A percentile compares a stretch with the other conserved stretches of the same genome.
These are phyloP conservation scores for Mya arenaria DNA, from an alignment of 1,140 invertebrate genomes.

Conservation along the genomic window DNA sequence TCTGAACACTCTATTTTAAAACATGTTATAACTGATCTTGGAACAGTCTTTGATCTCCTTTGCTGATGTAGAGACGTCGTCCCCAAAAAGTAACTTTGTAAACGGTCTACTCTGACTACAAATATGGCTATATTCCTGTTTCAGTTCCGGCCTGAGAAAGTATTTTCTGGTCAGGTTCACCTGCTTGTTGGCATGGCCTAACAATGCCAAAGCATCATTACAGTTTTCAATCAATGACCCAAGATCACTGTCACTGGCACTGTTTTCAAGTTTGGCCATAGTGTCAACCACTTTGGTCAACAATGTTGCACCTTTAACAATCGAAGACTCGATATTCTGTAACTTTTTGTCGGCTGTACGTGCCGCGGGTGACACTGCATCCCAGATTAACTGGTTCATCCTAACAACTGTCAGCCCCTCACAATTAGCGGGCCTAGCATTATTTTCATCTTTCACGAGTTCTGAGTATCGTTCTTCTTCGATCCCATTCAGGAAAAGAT, in stretches of 20 bases:
- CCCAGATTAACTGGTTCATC: constrained; percentile 39
- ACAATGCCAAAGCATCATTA: constrained; percentile 23
- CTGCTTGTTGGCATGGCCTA: constrained; percentile 37
- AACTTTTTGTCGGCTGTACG: constrained; percentile 37
- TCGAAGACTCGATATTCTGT: constrained; percentile 22
- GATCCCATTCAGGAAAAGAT: constrained; percentile 46
- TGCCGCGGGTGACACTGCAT: background rate
- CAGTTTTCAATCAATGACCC: background rate
- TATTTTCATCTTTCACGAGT: constrained; percentile 23
- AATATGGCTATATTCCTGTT: constrained; percentile 21
- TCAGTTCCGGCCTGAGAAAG: constrained; percentile 38
- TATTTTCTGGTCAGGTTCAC: constrained; percentile 31
- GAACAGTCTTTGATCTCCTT: background rate
- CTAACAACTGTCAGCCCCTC: constrained; percentile 27
- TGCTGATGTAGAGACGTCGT: constrained; percentile 17
- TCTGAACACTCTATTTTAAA: background rate
- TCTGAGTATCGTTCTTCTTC: constrained; percentile 44
- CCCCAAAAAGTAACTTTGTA: constrained; percentile 10
- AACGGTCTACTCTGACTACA: constrained; percentile 2
- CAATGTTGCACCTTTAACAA: constrained; percentile 36
- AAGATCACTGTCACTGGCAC: background rate
- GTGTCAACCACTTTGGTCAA: constrained; percentile 21
- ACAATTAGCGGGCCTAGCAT: constrained; percentile 46
- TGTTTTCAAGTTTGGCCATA: constrained; percentile 3
- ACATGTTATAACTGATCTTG: background rate